Evolutionary conservation across 2,888 invertebrate species (phyloP), one percentile per base, ranked within the genome.

Genomic region (Cetonia aurata): DNA sequence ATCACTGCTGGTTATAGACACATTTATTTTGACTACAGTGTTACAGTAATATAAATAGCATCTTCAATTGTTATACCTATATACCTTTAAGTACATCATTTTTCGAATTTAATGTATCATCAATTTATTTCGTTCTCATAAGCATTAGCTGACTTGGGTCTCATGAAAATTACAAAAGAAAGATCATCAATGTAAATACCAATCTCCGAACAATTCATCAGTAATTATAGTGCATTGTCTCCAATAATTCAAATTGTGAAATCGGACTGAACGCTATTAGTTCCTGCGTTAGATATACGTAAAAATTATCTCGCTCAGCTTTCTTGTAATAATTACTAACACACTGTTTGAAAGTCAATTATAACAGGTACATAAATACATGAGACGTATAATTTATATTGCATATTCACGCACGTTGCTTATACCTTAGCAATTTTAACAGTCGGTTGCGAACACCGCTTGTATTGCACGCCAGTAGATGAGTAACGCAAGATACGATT

Each of bases 291-390:
- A 25, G 25, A 25, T 15, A 31, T 53, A 31, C 12, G 33, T 48
- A 37, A 65, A 65, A 65, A 65, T 31, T 60, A 25, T 15, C 65
- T 42, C 50, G 48, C 65, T 56, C 56, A 46, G 55, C 44, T 67
- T 67, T 67, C 67, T 67, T 69, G 60, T 55, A 56, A 67, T 67
- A 53, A 56, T 67, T 67, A 67, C 53, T 46, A 55, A 56, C 67
- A 56, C 44, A 56, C 44, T 55, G 56, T 67, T 67, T 56, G 67
- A 67, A 67, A 67, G 67, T 67, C 56, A 67, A 55, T 67, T 67
- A 67, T 46, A 33, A 25, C 44, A 42, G 33, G 42, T 46, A 67
- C 56, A 56, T 67, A 67, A 67, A 67, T 56, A 46, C 44, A 44
- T 59, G 44, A 55, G 56, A 33, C 15, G 19, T 56, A 33, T 67